These are phyloP conservation scores for Pseudotriccus pelzelni DNA, from an alignment of 2,797 vertebrate genomes.

Conservation along the genomic window DNA sequence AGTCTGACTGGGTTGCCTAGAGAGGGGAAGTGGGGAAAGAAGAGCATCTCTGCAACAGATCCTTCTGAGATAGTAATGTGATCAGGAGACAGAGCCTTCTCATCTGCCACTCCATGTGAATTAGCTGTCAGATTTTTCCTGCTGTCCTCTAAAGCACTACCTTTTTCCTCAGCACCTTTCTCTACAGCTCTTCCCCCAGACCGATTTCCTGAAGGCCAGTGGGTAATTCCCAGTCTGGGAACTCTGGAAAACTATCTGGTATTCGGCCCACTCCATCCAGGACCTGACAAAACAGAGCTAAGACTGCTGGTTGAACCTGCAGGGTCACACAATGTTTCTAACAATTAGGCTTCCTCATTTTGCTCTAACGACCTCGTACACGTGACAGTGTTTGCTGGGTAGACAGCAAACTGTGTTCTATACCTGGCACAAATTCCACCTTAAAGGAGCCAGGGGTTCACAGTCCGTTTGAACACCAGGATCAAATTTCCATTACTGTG, in stretches of 20 bases:
- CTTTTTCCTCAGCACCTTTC: not conserved
- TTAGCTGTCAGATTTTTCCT: not conserved
- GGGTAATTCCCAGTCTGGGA: not conserved
- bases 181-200: not conserved
- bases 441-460: not conserved
- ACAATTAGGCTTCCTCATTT: not conserved
- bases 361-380: not conserved
- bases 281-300: not conserved
- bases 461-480: not conserved
- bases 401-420: not conserved
- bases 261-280: not conserved
- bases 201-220: not conserved
- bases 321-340: not conserved
- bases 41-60: not conserved
- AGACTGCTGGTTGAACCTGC: not conserved
- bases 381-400: not conserved
- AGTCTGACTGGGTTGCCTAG: not conserved
- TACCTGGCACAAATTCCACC: not conserved
- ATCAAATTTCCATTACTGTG: not conserved
- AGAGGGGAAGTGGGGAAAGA: not conserved
- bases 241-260: not conserved
- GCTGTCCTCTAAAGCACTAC: not conserved
- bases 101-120: not conserved
- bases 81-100: not conserved
- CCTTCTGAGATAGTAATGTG: not conserved